Conservation (phyloP, 2,113 vertebrate species). For the Lepidothrix coronata region DNA sequence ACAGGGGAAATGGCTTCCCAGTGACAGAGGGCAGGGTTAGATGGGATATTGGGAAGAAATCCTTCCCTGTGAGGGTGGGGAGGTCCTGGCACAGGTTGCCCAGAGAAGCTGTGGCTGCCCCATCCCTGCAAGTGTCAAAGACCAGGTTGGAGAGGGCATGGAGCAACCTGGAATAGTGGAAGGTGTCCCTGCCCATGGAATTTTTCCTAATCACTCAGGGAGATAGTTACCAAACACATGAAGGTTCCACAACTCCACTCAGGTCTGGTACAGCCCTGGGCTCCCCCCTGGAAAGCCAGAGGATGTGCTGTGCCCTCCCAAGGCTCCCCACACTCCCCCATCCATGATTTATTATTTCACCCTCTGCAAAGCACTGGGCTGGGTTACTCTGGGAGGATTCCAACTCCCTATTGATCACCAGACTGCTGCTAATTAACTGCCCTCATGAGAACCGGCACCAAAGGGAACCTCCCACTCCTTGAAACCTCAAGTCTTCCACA, state of each 20-base stretch:
- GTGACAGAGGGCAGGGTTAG: neutral
- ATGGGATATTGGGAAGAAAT: neutral
- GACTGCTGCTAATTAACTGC: neutral
- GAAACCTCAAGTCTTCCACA: neutral
- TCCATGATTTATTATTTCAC: neutral
- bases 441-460: neutral
- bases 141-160: accelerated
- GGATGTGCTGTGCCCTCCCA: neutral
- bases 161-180: accelerated
- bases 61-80: neutral
- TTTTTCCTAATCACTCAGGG: neutral
- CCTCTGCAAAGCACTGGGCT: neutral
- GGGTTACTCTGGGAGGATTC: neutral
- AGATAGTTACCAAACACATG: accelerated
- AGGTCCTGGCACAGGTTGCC: neutral
- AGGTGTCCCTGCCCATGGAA: neutral
- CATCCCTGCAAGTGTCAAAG: neutral
- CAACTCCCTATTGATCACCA: neutral
- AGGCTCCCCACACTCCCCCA: neutral
- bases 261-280: accelerated
- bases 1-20: neutral
- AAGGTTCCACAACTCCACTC: neutral
- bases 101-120: neutral
- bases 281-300: neutral
- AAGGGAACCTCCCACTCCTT: neutral